Base-by-base conservation (phyloP, 2,888 invertebrate genomes). In the Melipona bicolor region DNA sequence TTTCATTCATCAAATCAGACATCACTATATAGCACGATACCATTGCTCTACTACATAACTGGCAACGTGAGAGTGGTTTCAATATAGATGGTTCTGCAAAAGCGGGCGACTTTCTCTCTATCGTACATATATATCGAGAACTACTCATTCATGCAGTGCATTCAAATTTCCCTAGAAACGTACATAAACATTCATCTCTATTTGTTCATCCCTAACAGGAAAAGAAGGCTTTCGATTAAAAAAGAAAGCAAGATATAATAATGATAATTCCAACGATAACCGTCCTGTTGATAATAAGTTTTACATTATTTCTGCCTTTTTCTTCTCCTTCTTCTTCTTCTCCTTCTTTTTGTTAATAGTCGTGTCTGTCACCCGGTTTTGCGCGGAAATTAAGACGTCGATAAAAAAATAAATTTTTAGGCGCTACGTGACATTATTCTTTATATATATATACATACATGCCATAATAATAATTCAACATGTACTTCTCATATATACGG, bases 31-130 rank as follows among this genome's bases (percentile, higher is more conserved):
- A 86, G 87, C 84, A 86, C 76, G 86, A 83, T 81, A 87, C 77
- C 75, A 86, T 87, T 88, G 88, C 87, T 89, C 88, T 89, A 88
- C 88, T 88, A 87, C 83, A 77, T 81, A 83, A 87, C 87, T 88
- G 88, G 85, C 88, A 80, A 76, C 69, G 85, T 87, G 83, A 80
- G 69, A 71, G 76, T 83, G 77, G 61, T 84, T 78, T 84, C 71
- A 24, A n/a, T 54, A 84, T 85, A 85, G 62, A 83, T 84, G 80
- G 74, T 74, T 77, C 80, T 85, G 85, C 80, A 83, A 80, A 80
- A 85, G 76, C 83, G 80, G 83, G 74, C 77, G 85, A 85, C 79
- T 79, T 72, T 59, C 43, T 56, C 79, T 83, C 73, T 85, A 83
- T 84, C 71, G 73, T 77, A 81, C 83, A 85, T 81, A 81, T 84